Percentiles rank a stretch among this genome's conserved stretches.
Conservation (phyloP, 2,888 invertebrate genomes). For the Athripsodes cinereus region DNA sequence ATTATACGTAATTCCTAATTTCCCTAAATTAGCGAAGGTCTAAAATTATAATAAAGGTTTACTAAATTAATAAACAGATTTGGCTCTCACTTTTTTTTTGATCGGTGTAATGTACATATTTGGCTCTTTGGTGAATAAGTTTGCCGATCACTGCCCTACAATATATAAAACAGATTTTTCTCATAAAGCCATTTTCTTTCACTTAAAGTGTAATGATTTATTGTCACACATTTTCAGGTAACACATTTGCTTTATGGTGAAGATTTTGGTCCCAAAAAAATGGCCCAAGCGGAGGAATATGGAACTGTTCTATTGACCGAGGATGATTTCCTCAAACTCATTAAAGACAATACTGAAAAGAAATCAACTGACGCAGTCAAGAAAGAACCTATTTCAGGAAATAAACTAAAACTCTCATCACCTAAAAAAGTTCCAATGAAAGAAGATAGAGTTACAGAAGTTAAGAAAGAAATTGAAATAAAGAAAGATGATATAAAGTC, state of each 20-base stretch:
- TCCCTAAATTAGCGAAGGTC: too few relatives aligned
- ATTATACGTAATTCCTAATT: too few relatives aligned
- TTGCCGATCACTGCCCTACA: too few relatives aligned
- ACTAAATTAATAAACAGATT: too few relatives aligned
- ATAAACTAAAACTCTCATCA: constrained; percentile 3
- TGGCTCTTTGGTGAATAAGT: too few relatives aligned
- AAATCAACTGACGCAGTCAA: neutral
- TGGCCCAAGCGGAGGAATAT: constrained; percentile 66
- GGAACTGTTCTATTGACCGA: constrained; percentile 71
- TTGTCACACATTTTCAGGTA: constrained; percentile 48
- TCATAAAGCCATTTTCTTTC: too few relatives aligned
- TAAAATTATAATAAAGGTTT: too few relatives aligned
- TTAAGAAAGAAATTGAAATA: neutral
- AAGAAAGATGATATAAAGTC: constrained; percentile 9
- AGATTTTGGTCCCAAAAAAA: constrained; percentile 79
- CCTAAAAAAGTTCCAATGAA: neutral
- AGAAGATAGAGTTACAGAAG: constrained; percentile 3
- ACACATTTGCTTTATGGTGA: constrained; percentile 80
- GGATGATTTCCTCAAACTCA: constrained; percentile 76
- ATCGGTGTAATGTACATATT: too few relatives aligned
- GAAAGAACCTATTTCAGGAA: constrained; percentile 3
- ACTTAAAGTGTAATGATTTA: too few relatives aligned
- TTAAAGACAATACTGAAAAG: constrained; percentile 46
- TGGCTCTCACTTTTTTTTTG: too few relatives aligned
- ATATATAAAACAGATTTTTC: too few relatives aligned